Evolutionary conservation across 1,140 invertebrate species (phyloP).

Genomic region (Harlomillsia oculata): DNA sequence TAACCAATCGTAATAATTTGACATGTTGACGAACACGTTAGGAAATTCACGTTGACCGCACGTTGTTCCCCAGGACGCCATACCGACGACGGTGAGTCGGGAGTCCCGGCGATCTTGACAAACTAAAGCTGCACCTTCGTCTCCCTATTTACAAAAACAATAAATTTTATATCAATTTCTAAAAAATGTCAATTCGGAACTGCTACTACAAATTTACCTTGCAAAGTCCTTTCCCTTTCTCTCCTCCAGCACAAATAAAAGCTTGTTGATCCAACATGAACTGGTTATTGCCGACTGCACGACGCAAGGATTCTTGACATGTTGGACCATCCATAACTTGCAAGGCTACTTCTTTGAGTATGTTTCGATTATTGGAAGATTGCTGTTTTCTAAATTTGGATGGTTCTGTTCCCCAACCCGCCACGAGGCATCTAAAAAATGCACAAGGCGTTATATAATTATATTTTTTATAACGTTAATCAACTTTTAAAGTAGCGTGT

Average conservation of each 20-base stretch:
- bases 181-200: neutral
- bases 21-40: slow-evolving; percentile 57
- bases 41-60: slow-evolving; percentile 54
- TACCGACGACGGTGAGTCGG: slow-evolving; percentile 53
- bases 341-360: slow-evolving; percentile 60
- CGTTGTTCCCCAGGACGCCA: slow-evolving; percentile 65
- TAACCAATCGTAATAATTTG: slow-evolving; percentile 20
- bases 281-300: slow-evolving; percentile 52
- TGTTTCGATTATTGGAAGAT: slow-evolving; percentile 40
- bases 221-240: slow-evolving; percentile 64
- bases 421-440: slow-evolving; percentile 49
- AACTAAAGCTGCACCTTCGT: slow-evolving; percentile 65
- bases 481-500: neutral
- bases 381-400: slow-evolving; percentile 46
- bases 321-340: slow-evolving; percentile 49
- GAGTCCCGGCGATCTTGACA: slow-evolving; percentile 47
- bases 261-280: slow-evolving; percentile 54
- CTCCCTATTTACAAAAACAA: slow-evolving; percentile 49
- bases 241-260: slow-evolving; percentile 67
- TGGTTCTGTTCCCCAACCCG: slow-evolving; percentile 56
- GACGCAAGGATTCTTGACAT: slow-evolving; percentile 53
- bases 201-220: slow-evolving; percentile 42
- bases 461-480: too few relatives aligned
- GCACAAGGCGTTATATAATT: too few relatives aligned
- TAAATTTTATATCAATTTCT: neutral